These are phyloP conservation scores for Lamprotornis superbus DNA, from an alignment of 2,113 vertebrate genomes.

Conservation along the genomic window DNA sequence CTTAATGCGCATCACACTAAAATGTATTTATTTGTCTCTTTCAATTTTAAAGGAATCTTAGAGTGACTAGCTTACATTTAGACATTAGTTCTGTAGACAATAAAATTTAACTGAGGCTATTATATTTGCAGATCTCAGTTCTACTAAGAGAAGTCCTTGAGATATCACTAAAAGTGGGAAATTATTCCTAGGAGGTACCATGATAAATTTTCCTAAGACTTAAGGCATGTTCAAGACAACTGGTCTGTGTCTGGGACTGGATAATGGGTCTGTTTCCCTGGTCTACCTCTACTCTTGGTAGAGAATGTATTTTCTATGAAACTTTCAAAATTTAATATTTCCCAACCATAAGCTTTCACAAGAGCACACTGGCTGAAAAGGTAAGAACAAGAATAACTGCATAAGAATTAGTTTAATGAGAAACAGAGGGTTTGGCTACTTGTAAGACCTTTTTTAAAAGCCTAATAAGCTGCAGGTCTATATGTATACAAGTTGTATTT, in stretches of 20 bases:
- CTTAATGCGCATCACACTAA: neutral
- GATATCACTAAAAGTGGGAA: neutral
- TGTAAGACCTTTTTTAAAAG: neutral
- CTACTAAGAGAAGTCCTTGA: neutral
- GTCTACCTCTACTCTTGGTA: neutral
- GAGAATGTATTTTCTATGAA: neutral
- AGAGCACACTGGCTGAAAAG: neutral
- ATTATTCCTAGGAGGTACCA: neutral
- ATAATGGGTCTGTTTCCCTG: neutral
- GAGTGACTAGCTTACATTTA: neutral
- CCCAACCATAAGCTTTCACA: neutral
- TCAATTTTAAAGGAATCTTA: neutral
- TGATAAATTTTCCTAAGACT: neutral
- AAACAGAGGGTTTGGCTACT: neutral
- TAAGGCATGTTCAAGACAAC: neutral
- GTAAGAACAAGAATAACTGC: neutral
- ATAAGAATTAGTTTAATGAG: neutral
- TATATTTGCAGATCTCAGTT: neutral
- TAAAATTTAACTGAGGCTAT: neutral
- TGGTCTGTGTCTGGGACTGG: neutral
- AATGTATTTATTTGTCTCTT: neutral
- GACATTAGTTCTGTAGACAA: neutral
- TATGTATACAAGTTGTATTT: fast-evolving
- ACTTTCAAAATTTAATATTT: neutral
- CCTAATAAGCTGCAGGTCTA: neutral